These are phyloP conservation scores for Drosophila nigrodunni DNA, from an alignment of 1,140 invertebrate species.

Conservation along the genomic window DNA sequence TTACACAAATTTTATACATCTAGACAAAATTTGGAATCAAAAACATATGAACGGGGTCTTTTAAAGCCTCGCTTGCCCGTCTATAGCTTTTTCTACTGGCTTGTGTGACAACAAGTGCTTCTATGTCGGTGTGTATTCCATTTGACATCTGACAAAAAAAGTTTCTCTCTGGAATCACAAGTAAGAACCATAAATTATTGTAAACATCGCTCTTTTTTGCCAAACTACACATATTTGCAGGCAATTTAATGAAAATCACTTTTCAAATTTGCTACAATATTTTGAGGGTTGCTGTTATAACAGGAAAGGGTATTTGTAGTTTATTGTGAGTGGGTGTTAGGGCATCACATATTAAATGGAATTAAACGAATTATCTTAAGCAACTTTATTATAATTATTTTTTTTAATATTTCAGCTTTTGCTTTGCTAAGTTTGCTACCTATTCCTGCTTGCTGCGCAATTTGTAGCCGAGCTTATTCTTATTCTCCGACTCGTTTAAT, in stretches of 20 bases:
- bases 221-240: background rate
- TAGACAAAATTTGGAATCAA: too few relatives aligned
- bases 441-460: background rate
- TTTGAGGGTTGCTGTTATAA: background rate
- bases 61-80: too few relatives aligned
- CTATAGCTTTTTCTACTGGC: background rate
- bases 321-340: background rate
- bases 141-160: background rate
- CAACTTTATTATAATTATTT: too few relatives aligned
- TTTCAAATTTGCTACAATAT: slow-evolving; percentile 13
- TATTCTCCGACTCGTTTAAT: background rate
- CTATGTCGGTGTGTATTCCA: background rate
- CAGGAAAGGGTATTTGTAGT: background rate
- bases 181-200: slow-evolving; percentile 35
- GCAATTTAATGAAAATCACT: slow-evolving; percentile 24
- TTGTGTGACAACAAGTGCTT: too few relatives aligned
- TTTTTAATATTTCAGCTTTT: too few relatives aligned
- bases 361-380: too few relatives aligned
- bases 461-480: background rate
- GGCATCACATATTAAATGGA: background rate
- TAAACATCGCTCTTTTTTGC: slow-evolving; percentile 30
- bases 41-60: too few relatives aligned
- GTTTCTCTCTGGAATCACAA: too few relatives aligned
- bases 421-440: background rate
- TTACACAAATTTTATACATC: too few relatives aligned